Base-by-base conservation (phyloP, 2,797 vertebrate species). In the Erithacus rubecula region DNA sequence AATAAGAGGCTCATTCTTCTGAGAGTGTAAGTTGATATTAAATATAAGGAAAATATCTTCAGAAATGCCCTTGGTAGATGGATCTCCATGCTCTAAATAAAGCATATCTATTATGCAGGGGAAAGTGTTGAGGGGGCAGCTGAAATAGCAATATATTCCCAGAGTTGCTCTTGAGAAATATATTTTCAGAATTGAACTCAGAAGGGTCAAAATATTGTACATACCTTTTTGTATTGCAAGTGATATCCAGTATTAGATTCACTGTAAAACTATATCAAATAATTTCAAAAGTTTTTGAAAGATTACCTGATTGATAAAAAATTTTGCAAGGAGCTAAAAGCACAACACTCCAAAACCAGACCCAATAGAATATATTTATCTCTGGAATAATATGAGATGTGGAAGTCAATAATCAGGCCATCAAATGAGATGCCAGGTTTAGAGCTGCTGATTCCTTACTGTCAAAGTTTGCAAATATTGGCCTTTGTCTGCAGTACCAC, bases 401-500 rank as follows among this genome's bases (percentile, higher is more conserved):
- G 36, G 68, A 91, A 94, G 34, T 24, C 11, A 5, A 59, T 85
- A 89, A 94, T 78, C 77, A 90, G 60, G 36, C 39, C 68, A 85
- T 46, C 58, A 80, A 91, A 92, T 83, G 23, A 81, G n/a, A 71
- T 30, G 55, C 63, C 43, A 59, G 71, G 60, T 68, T 85, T 87
- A 68, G 26, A 92, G 68, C 75, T 83, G 49, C 46, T 0, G 0
- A 68, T 52, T 44, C 81, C 65, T 56, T 71, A 58, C 62, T 1
- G 1, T 32, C 59, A 64, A 80, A 83, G 65, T 77, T 18, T 86
- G 62, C 56, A 94, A 88, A 84, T 90, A 70, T 68, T 70, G 87
- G 90, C 71, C 92, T 95, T 96, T 96, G 94, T 93, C 93, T 96
- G 82, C 32, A 96, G 89, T 96, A 96, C 96, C 96, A 96, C 84